These are phyloP conservation scores for Acipenser oxyrinchus DNA, from an alignment of 2,797 vertebrate genomes.

Conservation along the genomic window DNA sequence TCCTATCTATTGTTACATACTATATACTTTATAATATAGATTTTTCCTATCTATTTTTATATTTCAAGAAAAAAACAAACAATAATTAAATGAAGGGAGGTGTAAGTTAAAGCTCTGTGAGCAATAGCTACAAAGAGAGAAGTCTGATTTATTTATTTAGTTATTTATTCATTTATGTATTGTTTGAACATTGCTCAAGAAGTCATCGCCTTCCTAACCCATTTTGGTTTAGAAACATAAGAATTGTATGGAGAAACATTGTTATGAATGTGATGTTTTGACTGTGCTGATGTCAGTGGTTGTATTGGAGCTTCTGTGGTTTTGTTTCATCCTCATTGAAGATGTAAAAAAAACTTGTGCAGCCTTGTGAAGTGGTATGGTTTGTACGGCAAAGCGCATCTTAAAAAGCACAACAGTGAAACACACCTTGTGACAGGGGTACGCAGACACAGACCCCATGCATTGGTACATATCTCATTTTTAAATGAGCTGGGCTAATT, in stretches of 20 bases:
- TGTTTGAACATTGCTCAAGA: constrained; percentile 11
- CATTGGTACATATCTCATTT: no score
- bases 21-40: constrained; percentile 45
- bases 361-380: constrained; percentile 17
- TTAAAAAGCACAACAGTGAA: constrained; percentile 27
- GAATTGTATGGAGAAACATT: constrained; percentile 9
- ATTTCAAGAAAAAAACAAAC: constrained; percentile 25
- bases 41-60: constrained; percentile 65
- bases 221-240: constrained; percentile 5
- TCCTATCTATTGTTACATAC: constrained; percentile 41
- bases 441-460: no score
- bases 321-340: constrained; percentile 16
- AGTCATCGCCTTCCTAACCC: not conserved
- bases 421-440: constrained; percentile 36
- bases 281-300: constrained; percentile 27
- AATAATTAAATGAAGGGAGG: constrained; percentile 22
- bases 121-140: constrained; percentile 35
- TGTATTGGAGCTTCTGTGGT: constrained; percentile 17
- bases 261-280: constrained; percentile 23
- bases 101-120: constrained; percentile 36
- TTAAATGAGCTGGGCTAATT: no score
- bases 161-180: constrained; percentile 12
- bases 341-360: constrained; percentile 13
- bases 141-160: constrained; percentile 13
- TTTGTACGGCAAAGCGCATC: constrained; percentile 31